These are phyloP conservation scores for Megalurothrips usitatus DNA, from an alignment of 2,888 invertebrate genomes.

Conservation along the genomic window DNA sequence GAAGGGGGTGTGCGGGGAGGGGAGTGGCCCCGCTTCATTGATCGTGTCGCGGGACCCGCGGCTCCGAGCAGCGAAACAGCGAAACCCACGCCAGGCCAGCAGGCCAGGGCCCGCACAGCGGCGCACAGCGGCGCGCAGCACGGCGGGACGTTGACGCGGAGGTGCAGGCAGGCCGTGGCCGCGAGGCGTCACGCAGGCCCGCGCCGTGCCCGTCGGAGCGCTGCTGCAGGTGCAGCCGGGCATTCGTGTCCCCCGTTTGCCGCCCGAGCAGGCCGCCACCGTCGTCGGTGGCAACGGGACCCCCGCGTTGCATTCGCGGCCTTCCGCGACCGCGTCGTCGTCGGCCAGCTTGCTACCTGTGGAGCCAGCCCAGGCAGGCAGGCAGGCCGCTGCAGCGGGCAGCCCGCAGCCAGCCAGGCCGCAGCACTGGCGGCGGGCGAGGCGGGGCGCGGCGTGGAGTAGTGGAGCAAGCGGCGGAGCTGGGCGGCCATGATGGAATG, in stretches of 20 bases:
- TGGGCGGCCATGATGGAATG: conserved; percentile 21
- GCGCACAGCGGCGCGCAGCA: no score
- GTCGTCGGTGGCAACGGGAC: not conserved
- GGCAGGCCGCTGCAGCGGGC: not conserved
- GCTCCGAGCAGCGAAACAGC: no score
- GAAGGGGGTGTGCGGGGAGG: not conserved
- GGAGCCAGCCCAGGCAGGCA: not conserved
- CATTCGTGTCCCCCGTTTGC: not conserved
- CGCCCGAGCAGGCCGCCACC: not conserved
- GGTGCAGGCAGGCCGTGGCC: not conserved
- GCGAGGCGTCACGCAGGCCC: not conserved
- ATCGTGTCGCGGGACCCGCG: not conserved
- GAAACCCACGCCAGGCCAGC: not conserved
- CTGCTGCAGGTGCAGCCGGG: not conserved
- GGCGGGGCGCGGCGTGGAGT: not conserved
- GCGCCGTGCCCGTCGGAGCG: not conserved
- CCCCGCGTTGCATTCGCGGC: no score
- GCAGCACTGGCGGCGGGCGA: not conserved
- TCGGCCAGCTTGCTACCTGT: conserved; percentile 7
- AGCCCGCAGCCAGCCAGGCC: conserved; percentile 9
- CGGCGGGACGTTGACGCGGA: not conserved
- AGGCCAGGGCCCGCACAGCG: no score
- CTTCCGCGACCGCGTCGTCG: no score
- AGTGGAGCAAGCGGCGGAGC: not conserved
- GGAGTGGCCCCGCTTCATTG: not conserved